These are phyloP conservation scores for Plagiodera versicolora DNA, from an alignment of 2,888 invertebrate species.

Conservation along the genomic window DNA sequence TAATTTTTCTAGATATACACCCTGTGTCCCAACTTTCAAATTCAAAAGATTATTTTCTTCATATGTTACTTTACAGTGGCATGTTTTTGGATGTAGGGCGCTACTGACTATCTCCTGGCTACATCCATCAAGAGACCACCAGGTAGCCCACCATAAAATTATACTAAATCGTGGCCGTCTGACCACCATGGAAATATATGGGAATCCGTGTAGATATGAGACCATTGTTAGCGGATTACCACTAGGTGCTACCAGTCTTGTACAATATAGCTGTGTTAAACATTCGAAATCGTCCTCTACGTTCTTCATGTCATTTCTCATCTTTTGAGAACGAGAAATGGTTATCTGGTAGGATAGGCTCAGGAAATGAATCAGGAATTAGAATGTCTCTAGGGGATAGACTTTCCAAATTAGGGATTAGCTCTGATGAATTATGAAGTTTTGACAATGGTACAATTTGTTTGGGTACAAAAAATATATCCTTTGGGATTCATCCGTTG, in stretches of 20 bases:
- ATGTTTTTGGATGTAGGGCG: too few species aligned
- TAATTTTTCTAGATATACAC: too few species aligned
- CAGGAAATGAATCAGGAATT: slow-evolving; percentile 18
- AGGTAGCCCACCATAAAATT: slow-evolving; percentile 54
- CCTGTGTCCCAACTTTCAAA: too few species aligned
- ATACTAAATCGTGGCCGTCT: slow-evolving; percentile 54
- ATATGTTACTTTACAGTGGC: too few species aligned
- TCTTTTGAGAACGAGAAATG: slow-evolving; percentile 18
- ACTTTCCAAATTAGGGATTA: background rate
- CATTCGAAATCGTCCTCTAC: slow-evolving; percentile 17
- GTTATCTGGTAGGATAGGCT: background rate
- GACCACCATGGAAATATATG: slow-evolving; percentile 51
- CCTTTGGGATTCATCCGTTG: too few species aligned
- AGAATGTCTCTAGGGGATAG: slow-evolving; percentile 21
- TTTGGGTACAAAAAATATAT: background rate
- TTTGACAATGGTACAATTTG: background rate
- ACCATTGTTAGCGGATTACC: slow-evolving; percentile 54
- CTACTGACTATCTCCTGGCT: slow-evolving; percentile 44
- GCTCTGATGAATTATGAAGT: background rate
- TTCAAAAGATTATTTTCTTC: too few species aligned
- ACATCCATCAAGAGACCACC: slow-evolving; percentile 54
- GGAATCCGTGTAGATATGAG: slow-evolving; percentile 52
- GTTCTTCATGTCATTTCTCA: slow-evolving; percentile 29
- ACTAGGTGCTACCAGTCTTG: slow-evolving; percentile 52
- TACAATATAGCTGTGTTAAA: slow-evolving; percentile 35